phyloP scores from a whole-genome alignment of 2,797 vertebrate genomes.

The Clarias platycephalus region DNA sequence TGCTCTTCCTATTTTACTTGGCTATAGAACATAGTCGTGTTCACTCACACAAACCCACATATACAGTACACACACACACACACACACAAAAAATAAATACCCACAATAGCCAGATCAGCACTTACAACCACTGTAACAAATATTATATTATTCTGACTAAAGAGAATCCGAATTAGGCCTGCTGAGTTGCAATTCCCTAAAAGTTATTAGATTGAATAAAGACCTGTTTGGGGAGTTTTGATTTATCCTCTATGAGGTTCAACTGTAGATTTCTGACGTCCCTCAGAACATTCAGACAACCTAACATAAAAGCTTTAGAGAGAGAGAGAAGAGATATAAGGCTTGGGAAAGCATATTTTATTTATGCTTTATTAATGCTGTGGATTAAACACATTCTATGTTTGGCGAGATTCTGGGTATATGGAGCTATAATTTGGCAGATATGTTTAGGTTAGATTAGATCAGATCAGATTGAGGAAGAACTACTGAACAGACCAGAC shows the following conservation, averaged over 20 bases:
- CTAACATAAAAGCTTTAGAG: slow-evolving; percentile 39
- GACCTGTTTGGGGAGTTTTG: slow-evolving; percentile 28
- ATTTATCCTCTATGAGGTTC: slow-evolving; percentile 41
- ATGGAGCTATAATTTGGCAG: slow-evolving; percentile 10
- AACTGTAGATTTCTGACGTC: slow-evolving; percentile 34
- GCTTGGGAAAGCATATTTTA: slow-evolving; percentile 27
- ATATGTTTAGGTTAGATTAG: slow-evolving; percentile 26
- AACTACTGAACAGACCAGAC: background rate
- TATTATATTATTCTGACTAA: slow-evolving; percentile 20
- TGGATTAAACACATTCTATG: slow-evolving; percentile 38
- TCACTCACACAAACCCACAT: slow-evolving; percentile 25
- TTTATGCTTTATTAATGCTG: slow-evolving; percentile 32
- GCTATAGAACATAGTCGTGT: slow-evolving; percentile 3
- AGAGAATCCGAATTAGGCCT: slow-evolving; percentile 2
- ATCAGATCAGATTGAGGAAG: background rate
- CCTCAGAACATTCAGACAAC: slow-evolving; percentile 48
- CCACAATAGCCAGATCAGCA: slow-evolving; percentile 32
- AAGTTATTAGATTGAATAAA: slow-evolving; percentile 52
- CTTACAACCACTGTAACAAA: slow-evolving; percentile 16
- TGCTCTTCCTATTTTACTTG: slow-evolving; percentile 26
- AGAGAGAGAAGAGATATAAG: slow-evolving; percentile 5
- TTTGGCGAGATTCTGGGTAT: slow-evolving; percentile 32
- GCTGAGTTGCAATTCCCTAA: slow-evolving; percentile 31
- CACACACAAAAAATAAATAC: background rate
- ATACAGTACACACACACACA: slow-evolving; percentile 19